phyloP scores from a whole-genome alignment of 2,888 invertebrate genomes.

The Euplexia lucipara region DNA sequence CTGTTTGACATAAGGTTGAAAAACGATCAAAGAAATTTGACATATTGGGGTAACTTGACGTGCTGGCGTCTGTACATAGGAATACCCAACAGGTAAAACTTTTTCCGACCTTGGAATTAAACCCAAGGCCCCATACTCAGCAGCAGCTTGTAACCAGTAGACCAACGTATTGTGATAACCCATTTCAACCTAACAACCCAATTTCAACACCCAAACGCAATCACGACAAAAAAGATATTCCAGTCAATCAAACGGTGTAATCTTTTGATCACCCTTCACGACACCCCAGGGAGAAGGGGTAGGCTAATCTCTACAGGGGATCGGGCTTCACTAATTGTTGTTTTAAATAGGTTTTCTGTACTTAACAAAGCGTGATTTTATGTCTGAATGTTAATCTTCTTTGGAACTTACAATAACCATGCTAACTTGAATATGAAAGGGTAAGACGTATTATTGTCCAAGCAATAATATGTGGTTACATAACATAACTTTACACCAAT shows the following conservation, averaged over 20 bases:
- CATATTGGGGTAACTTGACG: too few relatives aligned
- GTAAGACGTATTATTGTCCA: conserved; percentile 15
- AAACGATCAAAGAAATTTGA: too few relatives aligned
- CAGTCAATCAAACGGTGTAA: conserved; percentile 43
- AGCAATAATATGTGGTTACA: too few relatives aligned
- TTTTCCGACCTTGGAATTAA: too few relatives aligned
- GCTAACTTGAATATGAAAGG: conserved; percentile 21
- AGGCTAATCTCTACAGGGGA: conserved; percentile 21
- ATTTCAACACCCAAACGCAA: conserved; percentile 15
- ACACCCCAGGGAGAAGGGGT: conserved; percentile 32
- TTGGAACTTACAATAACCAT: conserved; percentile 3
- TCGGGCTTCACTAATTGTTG: conserved; percentile 42
- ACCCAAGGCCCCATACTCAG: too few relatives aligned
- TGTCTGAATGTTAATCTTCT: conserved; percentile 16
- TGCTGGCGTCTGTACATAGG: too few relatives aligned
- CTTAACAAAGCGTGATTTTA: conserved; percentile 15
- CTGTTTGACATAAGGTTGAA: too few relatives aligned
- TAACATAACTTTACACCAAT: too few relatives aligned
- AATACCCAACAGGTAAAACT: not conserved
- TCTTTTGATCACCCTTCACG: conserved; percentile 47
- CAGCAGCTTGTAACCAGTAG: not conserved
- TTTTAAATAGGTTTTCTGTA: conserved; percentile 44
- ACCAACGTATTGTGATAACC: not conserved
- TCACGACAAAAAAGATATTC: conserved; percentile 24
- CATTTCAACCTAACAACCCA: conserved; percentile 14